Conservation (phyloP, 2,113 vertebrate genomes). For the Stomatorhinus ivindoensis region DNA sequence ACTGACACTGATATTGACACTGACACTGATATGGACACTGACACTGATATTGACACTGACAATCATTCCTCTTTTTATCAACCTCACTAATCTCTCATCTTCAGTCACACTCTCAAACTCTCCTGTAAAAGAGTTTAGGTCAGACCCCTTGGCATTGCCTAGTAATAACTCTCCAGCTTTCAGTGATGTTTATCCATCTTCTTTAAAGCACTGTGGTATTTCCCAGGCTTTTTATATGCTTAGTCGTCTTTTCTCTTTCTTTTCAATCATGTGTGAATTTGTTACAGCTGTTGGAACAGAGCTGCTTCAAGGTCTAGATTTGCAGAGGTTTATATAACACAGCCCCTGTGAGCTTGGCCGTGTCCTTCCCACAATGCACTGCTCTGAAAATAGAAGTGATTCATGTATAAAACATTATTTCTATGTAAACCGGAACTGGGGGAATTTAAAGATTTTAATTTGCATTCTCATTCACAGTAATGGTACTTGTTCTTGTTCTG, state of each 20-base stretch:
- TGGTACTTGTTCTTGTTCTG: not conserved
- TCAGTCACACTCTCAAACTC: not conserved
- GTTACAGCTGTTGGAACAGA: conserved; percentile 4
- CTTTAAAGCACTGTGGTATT: not conserved
- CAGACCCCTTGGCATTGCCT: not conserved
- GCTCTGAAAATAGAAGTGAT: not conserved
- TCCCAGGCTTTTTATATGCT: not conserved
- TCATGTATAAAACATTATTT: not conserved
- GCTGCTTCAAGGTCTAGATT: not conserved
- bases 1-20: too few relatives aligned
- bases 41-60: too few relatives aligned
- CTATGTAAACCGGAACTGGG: not conserved
- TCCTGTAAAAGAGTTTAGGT: not conserved
- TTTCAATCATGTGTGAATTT: conserved; percentile 1
- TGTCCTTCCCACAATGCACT: conserved; percentile 1
- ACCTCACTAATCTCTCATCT: not conserved
- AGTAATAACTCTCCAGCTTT: not conserved
- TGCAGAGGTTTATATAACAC: conserved; percentile 15
- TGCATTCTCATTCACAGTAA: not conserved
- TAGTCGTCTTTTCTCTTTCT: not conserved
- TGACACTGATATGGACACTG: too few relatives aligned
- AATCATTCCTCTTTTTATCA: not conserved
- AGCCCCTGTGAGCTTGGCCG: not conserved
- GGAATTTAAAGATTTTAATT: not conserved
- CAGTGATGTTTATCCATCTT: not conserved